Evolutionary conservation across 2,113 vertebrate species (phyloP), one percentile per base, ranked within the genome.

Genomic region (Ia io): DNA sequence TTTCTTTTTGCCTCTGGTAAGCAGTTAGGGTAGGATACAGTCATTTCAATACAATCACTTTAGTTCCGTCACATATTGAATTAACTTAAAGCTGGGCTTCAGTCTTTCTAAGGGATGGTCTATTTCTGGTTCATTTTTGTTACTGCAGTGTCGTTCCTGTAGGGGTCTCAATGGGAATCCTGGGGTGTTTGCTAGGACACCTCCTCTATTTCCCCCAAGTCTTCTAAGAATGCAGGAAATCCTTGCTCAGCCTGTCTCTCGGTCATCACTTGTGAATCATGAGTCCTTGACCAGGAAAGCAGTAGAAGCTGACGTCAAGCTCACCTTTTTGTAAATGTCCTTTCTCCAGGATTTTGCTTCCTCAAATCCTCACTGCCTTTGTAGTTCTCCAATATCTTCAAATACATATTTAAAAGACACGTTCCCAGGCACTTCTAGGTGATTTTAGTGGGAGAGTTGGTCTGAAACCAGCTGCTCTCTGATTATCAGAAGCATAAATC

Each of bases 1-100:
- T n/a, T 87, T 90, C 16, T 84, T 94, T 87, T 83, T 65, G 71
- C n/a, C 35, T 91, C 13, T 92, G n/a, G 7, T 51, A 67, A 11
- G 23, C 28, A 61, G 28, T 44, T 73, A 77, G 73, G 28, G 1
- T 37, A 84, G 47, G 53, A 53, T n/a, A 74, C 0, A 20, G 42
- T 79, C n/a, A 73, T 78, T 89, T 80, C 69, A 42, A 80, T 44
- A 40, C 23, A 88, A 20, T 90, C n/a, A 79, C 40, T 37, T 56
- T 30, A 70, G 77, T 71, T 42, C 30, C 88, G 20, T 92, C 30
- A 76, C 67, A 80, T 65, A 37, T 25, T 88, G 51, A 65, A 25
- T 94, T 51, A 14, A 73, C 44, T 56, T 56, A 17, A 93, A 85
- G 37, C 3, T 53, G 44, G 51, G 16, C 61, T 80, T 63, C 9